Percentiles rank a stretch among this genome's conserved stretches.
Evolutionary conservation across 2,888 invertebrate genomes (phyloP).

Genomic region (Temnothorax ravouxi): DNA sequence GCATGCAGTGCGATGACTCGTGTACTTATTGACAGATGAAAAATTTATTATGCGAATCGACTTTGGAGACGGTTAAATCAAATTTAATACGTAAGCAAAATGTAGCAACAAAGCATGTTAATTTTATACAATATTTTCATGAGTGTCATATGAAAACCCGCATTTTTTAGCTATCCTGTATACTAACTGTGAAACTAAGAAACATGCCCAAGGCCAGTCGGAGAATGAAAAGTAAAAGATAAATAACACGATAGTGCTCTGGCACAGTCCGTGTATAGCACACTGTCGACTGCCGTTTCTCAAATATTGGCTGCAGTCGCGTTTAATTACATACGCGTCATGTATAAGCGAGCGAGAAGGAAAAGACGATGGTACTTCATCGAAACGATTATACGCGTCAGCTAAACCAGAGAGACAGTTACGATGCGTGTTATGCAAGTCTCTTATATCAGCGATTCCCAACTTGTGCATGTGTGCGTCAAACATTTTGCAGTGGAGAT

Average conservation of each 20-base stretch:
- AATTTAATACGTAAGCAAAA: neutral
- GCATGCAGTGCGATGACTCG: neutral
- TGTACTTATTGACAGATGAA: neutral
- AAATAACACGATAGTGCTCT: slow-evolving; percentile 32
- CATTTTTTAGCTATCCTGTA: neutral
- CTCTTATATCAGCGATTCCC: slow-evolving; percentile 33
- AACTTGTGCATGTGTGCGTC: neutral
- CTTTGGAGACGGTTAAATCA: neutral
- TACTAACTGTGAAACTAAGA: slow-evolving; percentile 9
- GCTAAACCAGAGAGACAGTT: slow-evolving; percentile 55
- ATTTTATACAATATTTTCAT: neutral
- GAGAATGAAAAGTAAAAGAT: slow-evolving; percentile 38
- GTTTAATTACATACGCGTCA: slow-evolving; percentile 25
- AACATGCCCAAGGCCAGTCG: slow-evolving; percentile 15
- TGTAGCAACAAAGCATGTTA: neutral
- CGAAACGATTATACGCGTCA: slow-evolving; percentile 50
- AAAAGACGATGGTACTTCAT: slow-evolving; percentile 54
- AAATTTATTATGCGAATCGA: neutral
- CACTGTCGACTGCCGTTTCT: slow-evolving; percentile 13
- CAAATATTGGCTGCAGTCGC: slow-evolving; percentile 43
- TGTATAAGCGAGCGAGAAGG: slow-evolving; percentile 12
- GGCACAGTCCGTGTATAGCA: neutral
- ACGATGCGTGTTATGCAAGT: slow-evolving; percentile 56
- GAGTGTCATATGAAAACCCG: neutral
- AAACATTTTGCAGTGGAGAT: neutral